Evolutionary conservation across 2,113 vertebrate species (phyloP).

Genomic region (Laticauda laticaudata): DNA sequence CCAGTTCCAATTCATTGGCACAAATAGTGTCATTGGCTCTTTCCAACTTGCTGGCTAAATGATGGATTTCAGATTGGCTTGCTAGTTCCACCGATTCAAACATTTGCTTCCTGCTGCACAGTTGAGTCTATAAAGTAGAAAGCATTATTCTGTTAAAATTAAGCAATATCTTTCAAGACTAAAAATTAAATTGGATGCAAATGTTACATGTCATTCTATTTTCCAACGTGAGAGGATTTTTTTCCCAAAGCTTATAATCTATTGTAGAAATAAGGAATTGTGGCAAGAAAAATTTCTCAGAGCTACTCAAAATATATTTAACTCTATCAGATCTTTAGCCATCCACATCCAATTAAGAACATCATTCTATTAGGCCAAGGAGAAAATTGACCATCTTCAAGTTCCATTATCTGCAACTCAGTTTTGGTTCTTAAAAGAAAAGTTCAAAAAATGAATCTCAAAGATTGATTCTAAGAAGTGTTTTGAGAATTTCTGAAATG

Average conservation of each 20-base stretch:
- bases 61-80: constrained; percentile 77
- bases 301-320: background rate
- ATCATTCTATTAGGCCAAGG: background rate
- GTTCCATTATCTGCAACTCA: background rate
- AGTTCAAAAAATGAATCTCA: background rate
- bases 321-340: background rate
- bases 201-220: background rate
- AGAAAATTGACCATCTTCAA: background rate
- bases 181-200: constrained; percentile 25
- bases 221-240: background rate
- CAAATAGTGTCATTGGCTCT: constrained; percentile 77
- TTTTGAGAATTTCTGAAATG: background rate
- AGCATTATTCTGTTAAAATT: constrained; percentile 13
- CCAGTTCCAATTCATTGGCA: constrained; percentile 81
- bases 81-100: constrained; percentile 76
- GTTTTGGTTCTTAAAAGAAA: background rate
- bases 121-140: constrained; percentile 71
- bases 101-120: constrained; percentile 65
- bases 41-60: constrained; percentile 75
- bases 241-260: background rate
- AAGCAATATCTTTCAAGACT: background rate
- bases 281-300: background rate
- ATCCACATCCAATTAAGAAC: background rate
- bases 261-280: background rate
- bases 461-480: background rate